Evolutionary conservation across 2,113 vertebrate genomes (phyloP).

Genomic region (Rafetus swinhoei): DNA sequence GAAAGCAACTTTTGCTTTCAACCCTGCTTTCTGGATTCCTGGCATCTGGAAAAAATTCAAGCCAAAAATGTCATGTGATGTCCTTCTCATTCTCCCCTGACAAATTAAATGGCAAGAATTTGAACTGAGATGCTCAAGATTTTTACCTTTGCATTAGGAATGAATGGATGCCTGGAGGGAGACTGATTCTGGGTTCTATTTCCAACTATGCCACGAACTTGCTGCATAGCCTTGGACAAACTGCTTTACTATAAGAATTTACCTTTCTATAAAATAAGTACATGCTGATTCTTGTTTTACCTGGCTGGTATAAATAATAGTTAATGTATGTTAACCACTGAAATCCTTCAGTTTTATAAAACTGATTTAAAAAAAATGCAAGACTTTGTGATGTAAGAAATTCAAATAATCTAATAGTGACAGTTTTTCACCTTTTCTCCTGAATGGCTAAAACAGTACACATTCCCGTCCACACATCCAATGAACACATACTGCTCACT

Average conservation of each 20-base stretch:
- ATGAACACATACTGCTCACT: slow-evolving; percentile 77
- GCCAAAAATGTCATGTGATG: neutral
- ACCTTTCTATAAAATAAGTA: neutral
- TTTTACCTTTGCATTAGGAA: neutral
- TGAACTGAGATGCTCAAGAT: neutral
- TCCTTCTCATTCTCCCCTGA: neutral
- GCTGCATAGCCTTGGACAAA: neutral
- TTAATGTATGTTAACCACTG: neutral
- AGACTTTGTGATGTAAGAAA: neutral
- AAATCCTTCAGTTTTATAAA: neutral
- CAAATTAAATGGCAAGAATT: neutral
- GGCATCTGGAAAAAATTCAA: neutral
- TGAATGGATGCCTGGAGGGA: neutral
- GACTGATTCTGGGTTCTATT: neutral
- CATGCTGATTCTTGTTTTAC: neutral
- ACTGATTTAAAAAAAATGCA: neutral
- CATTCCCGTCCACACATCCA: slow-evolving; percentile 91
- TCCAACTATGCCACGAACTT: neutral
- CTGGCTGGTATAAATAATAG: accelerated
- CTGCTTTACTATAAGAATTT: neutral
- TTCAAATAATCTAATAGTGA: accelerated
- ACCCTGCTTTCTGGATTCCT: neutral
- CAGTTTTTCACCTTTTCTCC: slow-evolving; percentile 85
- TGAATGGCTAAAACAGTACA: slow-evolving; percentile 84
- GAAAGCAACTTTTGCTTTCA: neutral